phyloP scores from a whole-genome alignment of 2,888 invertebrate genomes.

The Cacoxenus indagator region DNA sequence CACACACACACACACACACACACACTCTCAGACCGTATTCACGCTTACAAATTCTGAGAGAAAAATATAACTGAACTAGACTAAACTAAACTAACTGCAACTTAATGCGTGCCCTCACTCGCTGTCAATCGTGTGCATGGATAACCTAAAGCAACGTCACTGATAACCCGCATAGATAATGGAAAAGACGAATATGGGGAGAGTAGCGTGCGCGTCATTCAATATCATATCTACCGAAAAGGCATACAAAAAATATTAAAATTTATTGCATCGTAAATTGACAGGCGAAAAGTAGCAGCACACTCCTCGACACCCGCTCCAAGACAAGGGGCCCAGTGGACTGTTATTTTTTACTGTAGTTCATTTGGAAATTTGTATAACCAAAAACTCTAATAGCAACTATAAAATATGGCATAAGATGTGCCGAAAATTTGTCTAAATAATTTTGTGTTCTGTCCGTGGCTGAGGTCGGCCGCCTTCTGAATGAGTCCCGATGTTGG shows the following conservation, averaged over 20 bases:
- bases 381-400: background rate
- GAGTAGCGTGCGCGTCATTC: background rate
- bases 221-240: background rate
- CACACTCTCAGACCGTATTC: too few relatives aligned
- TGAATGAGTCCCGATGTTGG: background rate
- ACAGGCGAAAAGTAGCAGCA: constrained; percentile 43
- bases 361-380: background rate
- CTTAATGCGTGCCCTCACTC: too few relatives aligned
- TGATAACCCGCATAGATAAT: constrained; percentile 66
- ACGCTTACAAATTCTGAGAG: too few relatives aligned
- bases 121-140: too few relatives aligned
- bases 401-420: constrained; percentile 29
- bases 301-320: background rate
- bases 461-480: background rate
- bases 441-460: background rate
- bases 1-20: too few relatives aligned
- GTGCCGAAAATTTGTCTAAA: constrained; percentile 13
- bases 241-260: constrained; percentile 51
- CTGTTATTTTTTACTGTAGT: background rate
- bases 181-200: constrained; percentile 34
- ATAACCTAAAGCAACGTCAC: too few relatives aligned
- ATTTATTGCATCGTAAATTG: constrained; percentile 67
- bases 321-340: background rate
- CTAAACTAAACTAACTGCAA: too few relatives aligned
- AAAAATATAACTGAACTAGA: too few relatives aligned